phyloP scores from a whole-genome alignment of 1,140 invertebrate species.

The Metopolophium dirhodum region DNA sequence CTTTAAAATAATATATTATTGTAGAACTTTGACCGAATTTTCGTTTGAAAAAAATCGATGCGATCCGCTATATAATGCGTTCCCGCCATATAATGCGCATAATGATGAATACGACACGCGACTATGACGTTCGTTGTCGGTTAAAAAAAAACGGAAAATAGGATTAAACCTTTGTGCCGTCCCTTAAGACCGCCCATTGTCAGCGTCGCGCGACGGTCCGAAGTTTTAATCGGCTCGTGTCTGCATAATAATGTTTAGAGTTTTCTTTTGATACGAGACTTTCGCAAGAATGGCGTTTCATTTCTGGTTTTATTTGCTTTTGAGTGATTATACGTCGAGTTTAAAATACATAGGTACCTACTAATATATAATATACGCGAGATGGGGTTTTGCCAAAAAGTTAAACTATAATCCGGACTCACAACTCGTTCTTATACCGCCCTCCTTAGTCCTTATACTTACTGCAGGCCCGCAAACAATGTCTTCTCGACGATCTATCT shows the following conservation, averaged over 20 bases:
- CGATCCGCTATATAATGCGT: neutral
- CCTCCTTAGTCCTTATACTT: neutral
- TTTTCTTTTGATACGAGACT: conserved; percentile 20
- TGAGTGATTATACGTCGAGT: neutral
- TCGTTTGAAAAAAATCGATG: neutral
- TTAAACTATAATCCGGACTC: neutral
- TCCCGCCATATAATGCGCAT: neutral
- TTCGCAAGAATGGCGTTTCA: neutral
- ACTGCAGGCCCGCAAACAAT: neutral
- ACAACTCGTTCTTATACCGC: neutral
- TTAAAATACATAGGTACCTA: neutral
- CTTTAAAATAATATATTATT: neutral
- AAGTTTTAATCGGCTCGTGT: conserved; percentile 18
- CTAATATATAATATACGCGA: neutral
- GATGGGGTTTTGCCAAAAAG: neutral
- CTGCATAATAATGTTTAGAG: neutral
- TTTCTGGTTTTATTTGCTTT: neutral
- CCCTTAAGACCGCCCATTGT: neutral
- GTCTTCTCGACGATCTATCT: neutral
- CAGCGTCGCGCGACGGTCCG: neutral
- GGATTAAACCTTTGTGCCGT: conserved; percentile 17
- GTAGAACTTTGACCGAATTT: neutral
- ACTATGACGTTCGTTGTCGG: neutral
- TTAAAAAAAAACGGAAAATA: neutral
- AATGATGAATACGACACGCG: neutral